Conservation (phyloP, 2,113 vertebrate species). For the Odocoileus hemionus region DNA sequence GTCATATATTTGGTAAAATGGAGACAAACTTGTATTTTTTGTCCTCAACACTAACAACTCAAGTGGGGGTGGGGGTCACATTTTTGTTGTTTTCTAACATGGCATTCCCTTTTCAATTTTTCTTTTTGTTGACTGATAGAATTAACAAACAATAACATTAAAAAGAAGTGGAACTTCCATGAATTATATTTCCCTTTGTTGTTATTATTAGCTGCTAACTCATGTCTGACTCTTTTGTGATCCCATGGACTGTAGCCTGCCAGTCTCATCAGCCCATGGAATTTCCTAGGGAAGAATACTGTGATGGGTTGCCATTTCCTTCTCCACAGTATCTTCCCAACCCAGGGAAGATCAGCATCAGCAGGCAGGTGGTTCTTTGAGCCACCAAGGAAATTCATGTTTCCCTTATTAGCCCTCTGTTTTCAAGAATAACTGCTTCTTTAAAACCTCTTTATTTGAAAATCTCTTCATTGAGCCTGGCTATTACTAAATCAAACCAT, state of each 20-base stretch:
- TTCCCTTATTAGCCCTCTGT: not conserved
- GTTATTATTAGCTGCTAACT: not conserved
- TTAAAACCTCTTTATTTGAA: not conserved
- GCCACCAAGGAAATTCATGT: not conserved
- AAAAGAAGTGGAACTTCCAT: not conserved
- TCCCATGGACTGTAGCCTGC: not conserved
- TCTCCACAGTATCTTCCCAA: not conserved
- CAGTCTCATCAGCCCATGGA: not conserved
- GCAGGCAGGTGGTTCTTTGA: not conserved
- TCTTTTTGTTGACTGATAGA: not conserved
- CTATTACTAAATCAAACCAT: not conserved
- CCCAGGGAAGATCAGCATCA: not conserved
- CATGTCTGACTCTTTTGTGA: not conserved
- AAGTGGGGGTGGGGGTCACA: not conserved
- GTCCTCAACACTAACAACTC: not conserved
- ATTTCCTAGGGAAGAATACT: not conserved
- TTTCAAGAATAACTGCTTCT: not conserved
- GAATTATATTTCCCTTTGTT: not conserved
- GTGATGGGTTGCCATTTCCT: not conserved
- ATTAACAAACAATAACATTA: conserved; percentile 5
- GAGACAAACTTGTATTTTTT: not conserved
- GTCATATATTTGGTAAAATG: not conserved
- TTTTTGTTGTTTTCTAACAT: not conserved
- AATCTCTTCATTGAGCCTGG: not conserved
- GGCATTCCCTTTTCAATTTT: not conserved